These are phyloP conservation scores for Metalampra italica DNA, from an alignment of 2,888 invertebrate species.

Conservation along the genomic window DNA sequence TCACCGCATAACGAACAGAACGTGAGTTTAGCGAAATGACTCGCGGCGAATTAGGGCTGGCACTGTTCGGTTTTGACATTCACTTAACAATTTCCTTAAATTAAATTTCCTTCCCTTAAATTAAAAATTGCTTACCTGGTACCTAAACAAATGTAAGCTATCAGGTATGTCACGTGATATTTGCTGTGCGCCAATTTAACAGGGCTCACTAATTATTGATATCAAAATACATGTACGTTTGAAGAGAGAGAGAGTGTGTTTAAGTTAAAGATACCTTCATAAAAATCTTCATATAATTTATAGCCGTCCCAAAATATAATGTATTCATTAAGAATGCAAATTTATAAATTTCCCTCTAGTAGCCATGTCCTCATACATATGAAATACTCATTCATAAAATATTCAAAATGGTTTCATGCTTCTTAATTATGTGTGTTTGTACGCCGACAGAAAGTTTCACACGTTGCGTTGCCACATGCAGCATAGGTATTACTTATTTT, in stretches of 20 bases:
- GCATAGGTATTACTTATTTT: too few relatives aligned
- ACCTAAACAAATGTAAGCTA: too few relatives aligned
- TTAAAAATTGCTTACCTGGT: too few relatives aligned
- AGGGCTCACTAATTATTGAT: too few relatives aligned
- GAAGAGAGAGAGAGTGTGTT: constrained; percentile 8
- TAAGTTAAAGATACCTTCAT: not conserved
- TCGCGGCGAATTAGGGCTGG: constrained; percentile 20
- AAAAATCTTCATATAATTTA: not conserved
- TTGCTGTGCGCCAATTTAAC: too few relatives aligned
- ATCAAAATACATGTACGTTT: too few relatives aligned
- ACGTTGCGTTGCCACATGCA: constrained; percentile 25
- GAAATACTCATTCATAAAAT: constrained; percentile 69
- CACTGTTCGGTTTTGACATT: not conserved
- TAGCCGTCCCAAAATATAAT: constrained; percentile 27
- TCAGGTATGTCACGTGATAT: too few relatives aligned
- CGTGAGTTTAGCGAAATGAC: constrained; percentile 33
- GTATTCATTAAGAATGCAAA: constrained; percentile 68
- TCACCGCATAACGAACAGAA: constrained; percentile 3
- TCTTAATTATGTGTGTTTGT: constrained; percentile 74
- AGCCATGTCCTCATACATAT: constrained; percentile 73
- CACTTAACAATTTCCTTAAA: too few relatives aligned
- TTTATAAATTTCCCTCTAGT: constrained; percentile 66
- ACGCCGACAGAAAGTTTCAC: constrained; percentile 54
- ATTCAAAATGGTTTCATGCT: constrained; percentile 75
- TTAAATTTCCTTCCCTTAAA: too few relatives aligned